Percentiles rank a stretch among this genome's conserved stretches.
Evolutionary conservation across 1,140 invertebrate species (phyloP).

Genomic region (Orius laevigatus): DNA sequence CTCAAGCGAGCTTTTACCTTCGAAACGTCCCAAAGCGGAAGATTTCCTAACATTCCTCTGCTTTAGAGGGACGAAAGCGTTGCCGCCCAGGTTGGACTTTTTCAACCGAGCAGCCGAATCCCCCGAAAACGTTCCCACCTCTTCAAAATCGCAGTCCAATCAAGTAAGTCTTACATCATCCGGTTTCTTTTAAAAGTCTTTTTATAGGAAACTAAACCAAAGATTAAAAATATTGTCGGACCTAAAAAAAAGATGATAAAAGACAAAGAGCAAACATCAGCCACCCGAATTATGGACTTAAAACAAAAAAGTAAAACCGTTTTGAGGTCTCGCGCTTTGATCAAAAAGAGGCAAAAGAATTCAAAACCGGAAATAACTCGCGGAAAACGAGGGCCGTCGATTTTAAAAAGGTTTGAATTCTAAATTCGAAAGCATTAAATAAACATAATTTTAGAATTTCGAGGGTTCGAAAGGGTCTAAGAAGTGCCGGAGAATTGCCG

Average conservation of each 20-base stretch:
- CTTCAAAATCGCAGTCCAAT: background rate
- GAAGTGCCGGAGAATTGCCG: slow-evolving; percentile 18
- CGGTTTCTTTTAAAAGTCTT: background rate
- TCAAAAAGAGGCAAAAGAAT: background rate
- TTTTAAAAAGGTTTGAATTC: background rate
- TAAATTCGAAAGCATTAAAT: background rate
- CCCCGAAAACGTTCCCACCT: background rate
- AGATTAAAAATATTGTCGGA: background rate
- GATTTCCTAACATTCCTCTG: slow-evolving; percentile 82
- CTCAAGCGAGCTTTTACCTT: slow-evolving; percentile 26
- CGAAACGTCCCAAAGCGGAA: slow-evolving; percentile 67
- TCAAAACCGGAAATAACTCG: background rate
- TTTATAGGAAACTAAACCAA: slow-evolving; percentile 1
- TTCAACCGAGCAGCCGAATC: slow-evolving; percentile 36
- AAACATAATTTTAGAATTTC: background rate
- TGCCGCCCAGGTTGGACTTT: slow-evolving; percentile 57
- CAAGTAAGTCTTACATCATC: slow-evolving; percentile 1
- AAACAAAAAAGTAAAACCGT: background rate
- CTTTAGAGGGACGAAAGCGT: slow-evolving; percentile 50
- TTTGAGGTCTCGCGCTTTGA: background rate
- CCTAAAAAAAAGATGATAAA: background rate
- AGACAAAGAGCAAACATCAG: no score
- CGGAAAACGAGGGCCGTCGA: background rate
- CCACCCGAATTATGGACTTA: no score
- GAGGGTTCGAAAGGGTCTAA: slow-evolving; percentile 14